phyloP scores from a whole-genome alignment of 2,888 invertebrate genomes.

The Rhimphoctona megacephalus region DNA sequence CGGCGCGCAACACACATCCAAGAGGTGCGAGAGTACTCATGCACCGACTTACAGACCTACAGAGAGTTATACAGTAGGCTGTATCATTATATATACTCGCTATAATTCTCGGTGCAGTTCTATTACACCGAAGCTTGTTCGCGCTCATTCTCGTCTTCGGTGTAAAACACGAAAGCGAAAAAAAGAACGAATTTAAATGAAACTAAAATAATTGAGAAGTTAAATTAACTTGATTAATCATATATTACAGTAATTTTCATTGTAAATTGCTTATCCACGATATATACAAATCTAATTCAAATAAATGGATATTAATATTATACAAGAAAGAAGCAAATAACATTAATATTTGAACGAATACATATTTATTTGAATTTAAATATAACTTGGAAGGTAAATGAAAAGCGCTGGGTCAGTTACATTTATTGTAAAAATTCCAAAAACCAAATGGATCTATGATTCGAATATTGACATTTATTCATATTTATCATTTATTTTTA shows the following conservation, averaged over 20 bases:
- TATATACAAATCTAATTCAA: not conserved
- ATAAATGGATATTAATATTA: not conserved
- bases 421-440: not conserved
- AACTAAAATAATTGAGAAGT: conserved; percentile 27
- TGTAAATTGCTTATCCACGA: not conserved
- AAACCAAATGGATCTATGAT: not conserved
- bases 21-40: conserved; percentile 61
- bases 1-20: conserved; percentile 65
- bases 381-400: not conserved
- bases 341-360: not conserved
- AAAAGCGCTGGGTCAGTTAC: not conserved
- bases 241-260: conserved; percentile 18
- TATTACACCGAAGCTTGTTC: conserved; percentile 36
- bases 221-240: conserved; percentile 20
- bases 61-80: conserved; percentile 51
- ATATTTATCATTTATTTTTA: not conserved
- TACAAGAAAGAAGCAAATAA: not conserved
- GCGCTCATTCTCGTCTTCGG: conserved; percentile 29
- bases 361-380: not conserved
- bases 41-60: conserved; percentile 66
- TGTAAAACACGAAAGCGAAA: conserved; percentile 17
- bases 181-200: conserved; percentile 11
- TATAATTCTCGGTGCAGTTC: conserved; percentile 36
- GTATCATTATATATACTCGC: conserved; percentile 34
- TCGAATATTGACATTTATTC: not conserved